These are phyloP conservation scores for Apoderus coryli DNA, from an alignment of 2,888 invertebrate species.

Conservation along the genomic window DNA sequence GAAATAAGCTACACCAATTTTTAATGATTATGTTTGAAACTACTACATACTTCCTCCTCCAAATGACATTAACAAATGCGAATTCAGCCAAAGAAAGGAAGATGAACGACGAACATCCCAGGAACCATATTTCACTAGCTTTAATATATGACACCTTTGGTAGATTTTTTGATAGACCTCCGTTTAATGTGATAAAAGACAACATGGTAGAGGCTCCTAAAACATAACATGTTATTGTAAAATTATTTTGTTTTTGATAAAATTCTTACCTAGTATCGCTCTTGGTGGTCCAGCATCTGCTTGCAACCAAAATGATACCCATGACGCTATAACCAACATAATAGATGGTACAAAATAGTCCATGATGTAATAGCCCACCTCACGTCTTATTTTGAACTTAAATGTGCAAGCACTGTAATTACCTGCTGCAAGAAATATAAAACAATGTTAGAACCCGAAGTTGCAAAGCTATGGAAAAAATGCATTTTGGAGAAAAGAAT, in stretches of 20 bases:
- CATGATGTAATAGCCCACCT: slow-evolving; percentile 77
- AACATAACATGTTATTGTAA: slow-evolving; percentile 8
- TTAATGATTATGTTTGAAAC: too few species aligned
- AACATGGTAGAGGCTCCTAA: slow-evolving; percentile 72
- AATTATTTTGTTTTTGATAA: too few species aligned
- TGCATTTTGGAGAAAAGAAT: too few species aligned
- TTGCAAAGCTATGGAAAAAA: too few species aligned
- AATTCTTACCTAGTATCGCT: slow-evolving; percentile 59
- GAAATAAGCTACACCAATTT: too few species aligned
- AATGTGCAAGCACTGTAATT: slow-evolving; percentile 71
- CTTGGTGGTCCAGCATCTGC: slow-evolving; percentile 74
- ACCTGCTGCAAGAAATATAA: slow-evolving; percentile 45
- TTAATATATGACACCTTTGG: slow-evolving; percentile 85
- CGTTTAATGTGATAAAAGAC: slow-evolving; percentile 75
- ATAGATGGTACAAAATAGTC: slow-evolving; percentile 81
- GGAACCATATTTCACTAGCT: slow-evolving; percentile 81
- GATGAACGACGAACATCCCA: slow-evolving; percentile 71
- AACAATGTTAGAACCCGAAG: slow-evolving; percentile 1
- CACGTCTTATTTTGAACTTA: slow-evolving; percentile 62
- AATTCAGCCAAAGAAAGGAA: slow-evolving; percentile 77
- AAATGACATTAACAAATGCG: slow-evolving; percentile 80
- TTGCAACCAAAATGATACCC: slow-evolving; percentile 84
- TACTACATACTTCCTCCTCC: slow-evolving; percentile 61
- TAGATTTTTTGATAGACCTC: slow-evolving; percentile 69
- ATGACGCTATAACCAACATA: slow-evolving; percentile 72